Conservation (phyloP, 2,113 vertebrate genomes). For the Corythornis cristatus region DNA sequence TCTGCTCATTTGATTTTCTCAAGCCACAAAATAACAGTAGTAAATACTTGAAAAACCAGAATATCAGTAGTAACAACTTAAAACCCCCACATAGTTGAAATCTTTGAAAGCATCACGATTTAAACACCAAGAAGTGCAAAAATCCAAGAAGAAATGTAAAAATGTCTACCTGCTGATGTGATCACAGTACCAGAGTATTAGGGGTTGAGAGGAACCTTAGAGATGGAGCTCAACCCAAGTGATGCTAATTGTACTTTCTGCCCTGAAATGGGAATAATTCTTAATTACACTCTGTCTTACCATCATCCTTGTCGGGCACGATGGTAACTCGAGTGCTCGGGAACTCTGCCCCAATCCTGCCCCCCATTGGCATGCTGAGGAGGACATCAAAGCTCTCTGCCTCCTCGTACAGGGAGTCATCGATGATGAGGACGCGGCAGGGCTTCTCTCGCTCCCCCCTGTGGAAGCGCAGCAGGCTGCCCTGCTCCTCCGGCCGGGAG, state of each 20-base stretch:
- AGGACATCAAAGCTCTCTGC: constrained; percentile 88
- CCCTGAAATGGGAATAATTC: neutral
- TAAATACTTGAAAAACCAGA: neutral
- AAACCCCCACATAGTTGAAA: neutral
- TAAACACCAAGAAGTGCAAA: too few species aligned
- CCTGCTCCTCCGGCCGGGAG: constrained; percentile 88
- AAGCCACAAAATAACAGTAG: neutral
- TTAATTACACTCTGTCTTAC: constrained; percentile 70
- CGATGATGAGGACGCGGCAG: constrained; percentile 88
- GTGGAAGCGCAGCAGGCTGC: constrained; percentile 88
- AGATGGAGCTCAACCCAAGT: too few species aligned
- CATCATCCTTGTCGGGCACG: constrained; percentile 85
- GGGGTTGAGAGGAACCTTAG: too few species aligned
- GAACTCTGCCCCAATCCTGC: constrained; percentile 83
- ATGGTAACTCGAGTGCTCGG: constrained; percentile 80
- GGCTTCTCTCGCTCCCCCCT: constrained; percentile 83
- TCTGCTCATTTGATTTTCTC: neutral
- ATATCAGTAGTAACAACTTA: neutral
- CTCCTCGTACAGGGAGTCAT: constrained; percentile 90
- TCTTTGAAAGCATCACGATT: neutral
- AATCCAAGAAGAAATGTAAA: neutral
- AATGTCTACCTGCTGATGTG: neutral
- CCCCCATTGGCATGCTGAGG: constrained; percentile 88
- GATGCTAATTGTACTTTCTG: neutral
- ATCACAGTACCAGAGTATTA: too few species aligned